phyloP scores from a whole-genome alignment of 92 coral and sea anemone species.

The Porites cylindrica region DNA sequence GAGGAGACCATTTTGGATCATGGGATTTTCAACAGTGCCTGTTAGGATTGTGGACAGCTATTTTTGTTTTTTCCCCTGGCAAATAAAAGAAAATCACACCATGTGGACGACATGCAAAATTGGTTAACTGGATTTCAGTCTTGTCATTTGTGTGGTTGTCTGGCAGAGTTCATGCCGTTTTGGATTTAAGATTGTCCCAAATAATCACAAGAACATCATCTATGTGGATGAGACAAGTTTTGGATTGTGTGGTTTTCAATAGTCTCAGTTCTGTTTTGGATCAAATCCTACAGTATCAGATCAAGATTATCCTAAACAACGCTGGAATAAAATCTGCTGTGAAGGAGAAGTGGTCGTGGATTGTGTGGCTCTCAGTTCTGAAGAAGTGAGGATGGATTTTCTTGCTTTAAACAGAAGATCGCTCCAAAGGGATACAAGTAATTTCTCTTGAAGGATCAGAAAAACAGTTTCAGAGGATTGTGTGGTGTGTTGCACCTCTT shows the following conservation, averaged over 20 bases:
- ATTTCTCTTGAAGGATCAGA: background rate
- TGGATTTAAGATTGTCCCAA: background rate
- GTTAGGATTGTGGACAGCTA: too few relatives aligned
- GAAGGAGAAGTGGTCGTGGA: background rate
- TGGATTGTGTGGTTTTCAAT: background rate
- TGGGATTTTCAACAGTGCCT: too few relatives aligned
- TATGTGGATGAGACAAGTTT: background rate
- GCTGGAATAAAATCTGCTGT: background rate
- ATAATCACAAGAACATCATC: background rate
- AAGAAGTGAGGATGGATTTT: background rate
- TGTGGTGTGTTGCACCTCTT: slow-evolving; percentile 1
- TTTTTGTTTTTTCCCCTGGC: too few relatives aligned
- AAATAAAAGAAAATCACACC: too few relatives aligned
- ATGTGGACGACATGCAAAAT: too few relatives aligned
- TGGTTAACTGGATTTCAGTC: too few relatives aligned
- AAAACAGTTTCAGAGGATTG: background rate
- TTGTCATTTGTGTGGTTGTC: too few relatives aligned
- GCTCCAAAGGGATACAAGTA: background rate
- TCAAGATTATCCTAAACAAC: slow-evolving; percentile 4
- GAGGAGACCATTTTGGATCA: too few relatives aligned
- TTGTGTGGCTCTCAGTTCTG: background rate
- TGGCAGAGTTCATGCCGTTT: too few relatives aligned
- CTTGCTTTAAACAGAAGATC: background rate
- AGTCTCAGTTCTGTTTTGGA: background rate
- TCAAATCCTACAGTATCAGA: background rate